Percentiles rank a stretch among this genome's conserved stretches.
Evolutionary conservation across 2,797 vertebrate species (phyloP).

Genomic region (Gymnoscopelus microlampas): DNA sequence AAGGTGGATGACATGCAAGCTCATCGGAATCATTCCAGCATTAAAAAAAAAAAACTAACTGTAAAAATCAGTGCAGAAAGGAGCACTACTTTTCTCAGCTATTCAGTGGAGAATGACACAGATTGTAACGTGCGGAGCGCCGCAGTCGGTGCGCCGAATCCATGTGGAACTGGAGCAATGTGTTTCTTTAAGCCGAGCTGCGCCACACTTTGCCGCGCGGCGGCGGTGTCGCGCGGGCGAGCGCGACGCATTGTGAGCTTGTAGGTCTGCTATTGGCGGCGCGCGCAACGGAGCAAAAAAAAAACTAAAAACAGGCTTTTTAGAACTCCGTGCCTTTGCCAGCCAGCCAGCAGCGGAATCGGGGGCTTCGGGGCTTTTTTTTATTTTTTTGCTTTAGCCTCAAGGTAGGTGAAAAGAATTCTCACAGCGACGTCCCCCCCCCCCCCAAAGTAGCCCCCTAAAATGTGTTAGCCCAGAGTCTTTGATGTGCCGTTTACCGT

Average conservation of each 20-base stretch:
- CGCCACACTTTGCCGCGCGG: background rate
- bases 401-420: conserved; percentile 21
- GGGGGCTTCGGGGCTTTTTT: conserved; percentile 3
- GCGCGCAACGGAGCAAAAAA: no score
- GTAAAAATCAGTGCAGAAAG: no score
- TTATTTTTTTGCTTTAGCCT: conserved; percentile 9
- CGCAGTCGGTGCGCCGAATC: background rate
- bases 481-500: conserved; percentile 76
- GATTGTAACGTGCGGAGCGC: background rate
- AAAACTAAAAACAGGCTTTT: no score
- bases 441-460: conserved; percentile 42
- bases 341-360: conserved; percentile 20
- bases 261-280: no score
- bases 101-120: conserved; percentile 1
- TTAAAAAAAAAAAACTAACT: no score
- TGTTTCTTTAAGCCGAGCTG: conserved; percentile 6
- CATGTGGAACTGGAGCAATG: conserved; percentile 8
- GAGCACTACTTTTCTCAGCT: background rate
- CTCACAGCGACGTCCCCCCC: conserved; percentile 26
- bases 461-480: conserved; percentile 51
- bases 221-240: no score
- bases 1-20: no score
- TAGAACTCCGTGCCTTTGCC: conserved; percentile 1
- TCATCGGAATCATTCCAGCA: no score
- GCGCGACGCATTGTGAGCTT: no score